These are phyloP conservation scores for Embidobia sp. DNA, from an alignment of 2,888 invertebrate species.

Conservation along the genomic window DNA sequence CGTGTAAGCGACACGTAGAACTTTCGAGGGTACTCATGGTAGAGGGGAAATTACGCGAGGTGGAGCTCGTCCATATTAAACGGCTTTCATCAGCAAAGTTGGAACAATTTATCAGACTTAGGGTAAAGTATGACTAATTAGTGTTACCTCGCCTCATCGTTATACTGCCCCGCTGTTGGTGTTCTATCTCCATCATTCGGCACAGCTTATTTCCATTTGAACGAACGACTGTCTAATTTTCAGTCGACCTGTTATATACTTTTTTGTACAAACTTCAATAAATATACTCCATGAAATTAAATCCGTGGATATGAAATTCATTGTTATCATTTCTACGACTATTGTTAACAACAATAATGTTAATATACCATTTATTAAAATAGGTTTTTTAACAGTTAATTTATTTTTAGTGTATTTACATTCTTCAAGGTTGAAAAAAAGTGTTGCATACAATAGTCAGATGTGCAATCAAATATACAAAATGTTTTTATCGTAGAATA, in stretches of 20 bases:
- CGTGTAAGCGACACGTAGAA: slow-evolving; percentile 67
- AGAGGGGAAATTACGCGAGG: slow-evolving; percentile 66
- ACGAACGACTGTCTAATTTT: slow-evolving; percentile 62
- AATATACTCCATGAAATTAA: too few species aligned
- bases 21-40: slow-evolving; percentile 66
- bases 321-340: too few species aligned
- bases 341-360: too few species aligned
- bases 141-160: slow-evolving; percentile 72
- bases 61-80: slow-evolving; percentile 72
- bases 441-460: too few species aligned
- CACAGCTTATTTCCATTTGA: slow-evolving; percentile 57
- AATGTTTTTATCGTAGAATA: too few species aligned
- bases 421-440: too few species aligned
- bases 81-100: slow-evolving; percentile 74
- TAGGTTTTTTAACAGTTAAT: too few species aligned
- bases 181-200: slow-evolving; percentile 65
- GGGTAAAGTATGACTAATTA: slow-evolving; percentile 77
- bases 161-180: slow-evolving; percentile 64
- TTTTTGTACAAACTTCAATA: slow-evolving; percentile 27
- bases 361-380: too few species aligned
- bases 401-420: too few species aligned
- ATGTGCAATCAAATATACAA: too few species aligned
- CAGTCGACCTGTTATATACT: slow-evolving; percentile 40
- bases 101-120: slow-evolving; percentile 76
- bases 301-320: too few species aligned